Base-by-base conservation (phyloP, 2,797 vertebrate species). In the Arctocebus calabarensis region DNA sequence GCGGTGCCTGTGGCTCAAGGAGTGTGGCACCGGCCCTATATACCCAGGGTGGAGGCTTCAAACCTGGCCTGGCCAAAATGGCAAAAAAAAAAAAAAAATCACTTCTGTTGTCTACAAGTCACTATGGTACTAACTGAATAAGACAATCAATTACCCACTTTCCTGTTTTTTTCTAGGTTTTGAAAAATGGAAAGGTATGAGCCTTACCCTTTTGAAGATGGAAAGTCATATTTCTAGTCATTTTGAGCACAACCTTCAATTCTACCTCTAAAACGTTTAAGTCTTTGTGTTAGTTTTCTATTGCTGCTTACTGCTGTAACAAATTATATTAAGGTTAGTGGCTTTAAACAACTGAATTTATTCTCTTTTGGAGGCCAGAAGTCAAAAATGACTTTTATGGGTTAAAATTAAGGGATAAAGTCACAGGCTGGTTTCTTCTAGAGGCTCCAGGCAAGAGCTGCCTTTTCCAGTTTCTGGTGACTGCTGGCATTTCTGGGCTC, bases 231-330 rank as follows among this genome's bases (percentile, higher is more conserved):
- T 27, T 29, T 84, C 57, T 71, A 12, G 66, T 66, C 57, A 84
- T 25, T 61, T 81, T 81, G 78, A 40, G 29, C 9, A 52, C 73
- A 48, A 52, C 7, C 19, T 88, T 79, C 61, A 29, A 84, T 25
- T 59, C n/a, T 73, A 84, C 48, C 13, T 27, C n/a, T 71, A 91
- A 84, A 79, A 73, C 45, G 78, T 25, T 73, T 32, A 81, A 71
- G 34, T 77, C 23, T 95, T 92, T 45, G 29, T 85, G 27, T 83
- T 77, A 83, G 83, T 87, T 93, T 93, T 87, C 55, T 57, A 27
- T 64, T 57, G 32, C 64, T 55, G 20, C 13, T 64, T 57, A 25
- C 73, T 55, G 25, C 10, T 29, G 6, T 45, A 70, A 71, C 32
- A 87, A 64, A 87, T 71, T 85, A 75, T 70, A 25, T 14, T 52